phyloP scores from a whole-genome alignment of 2,888 invertebrate genomes.

The Encarsia formosa region DNA sequence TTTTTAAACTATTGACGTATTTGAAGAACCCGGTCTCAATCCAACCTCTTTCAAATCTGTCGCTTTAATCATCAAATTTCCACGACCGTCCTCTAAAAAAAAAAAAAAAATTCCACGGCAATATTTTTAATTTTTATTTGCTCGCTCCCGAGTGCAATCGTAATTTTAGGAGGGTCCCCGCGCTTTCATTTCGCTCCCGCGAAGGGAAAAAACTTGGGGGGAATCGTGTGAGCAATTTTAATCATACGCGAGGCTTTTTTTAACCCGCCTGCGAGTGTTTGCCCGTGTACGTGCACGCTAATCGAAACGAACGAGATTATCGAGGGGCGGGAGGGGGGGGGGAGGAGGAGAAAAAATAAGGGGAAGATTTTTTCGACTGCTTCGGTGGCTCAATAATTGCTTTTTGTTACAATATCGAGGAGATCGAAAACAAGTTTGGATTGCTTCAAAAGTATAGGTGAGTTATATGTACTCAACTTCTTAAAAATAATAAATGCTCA shows the following conservation, averaged over 20 bases:
- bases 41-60: too few relatives aligned
- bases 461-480: too few relatives aligned
- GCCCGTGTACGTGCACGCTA: slow-evolving; percentile 5
- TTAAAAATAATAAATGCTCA: too few relatives aligned
- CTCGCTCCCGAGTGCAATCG: slow-evolving; percentile 7
- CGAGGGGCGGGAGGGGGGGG: background rate
- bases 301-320: slow-evolving; percentile 26
- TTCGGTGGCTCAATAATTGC: too few relatives aligned
- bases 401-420: too few relatives aligned
- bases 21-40: too few relatives aligned
- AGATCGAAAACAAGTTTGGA: too few relatives aligned
- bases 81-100: background rate
- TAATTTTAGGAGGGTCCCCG: slow-evolving; percentile 16
- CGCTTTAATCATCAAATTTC: too few relatives aligned
- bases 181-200: background rate
- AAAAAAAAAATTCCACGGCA: background rate
- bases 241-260: slow-evolving; percentile 10
- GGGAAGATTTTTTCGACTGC: too few relatives aligned
- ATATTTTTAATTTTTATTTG: slow-evolving; percentile 15
- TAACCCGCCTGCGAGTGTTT: background rate
- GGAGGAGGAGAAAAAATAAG: too few relatives aligned
- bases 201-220: background rate
- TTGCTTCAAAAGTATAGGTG: too few relatives aligned
- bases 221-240: slow-evolving; percentile 16
- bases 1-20: too few relatives aligned